Evolutionary conservation across 1,140 invertebrate species (phyloP), one percentile per base, ranked within the genome.

Genomic region (Tetramorium parvispinum): DNA sequence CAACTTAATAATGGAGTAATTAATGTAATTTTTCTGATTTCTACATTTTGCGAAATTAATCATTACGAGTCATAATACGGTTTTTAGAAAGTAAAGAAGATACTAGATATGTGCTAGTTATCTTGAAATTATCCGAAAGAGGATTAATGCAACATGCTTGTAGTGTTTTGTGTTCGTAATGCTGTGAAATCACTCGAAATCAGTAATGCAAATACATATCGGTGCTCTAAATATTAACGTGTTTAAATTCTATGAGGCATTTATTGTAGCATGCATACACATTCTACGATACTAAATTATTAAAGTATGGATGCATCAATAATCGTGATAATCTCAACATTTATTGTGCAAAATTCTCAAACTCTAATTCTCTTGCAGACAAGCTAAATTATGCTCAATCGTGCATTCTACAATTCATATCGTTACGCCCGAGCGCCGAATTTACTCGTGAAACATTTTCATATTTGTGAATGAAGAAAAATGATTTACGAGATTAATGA

Each of bases 81-180:
- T 51, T 53, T 68, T 53, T 40, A 3, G 7, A 71, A 46, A 57
- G 27, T 83, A 59, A 32, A 66, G 70, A 51, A 24, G 6, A 83
- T 43, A 10, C 1, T 11, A 53, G 59, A 59, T 73, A 37, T 83
- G 43, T 73, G 43, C 68, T 59, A 73, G 27, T 82, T 82, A 82
- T 55, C 27, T 82, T 37, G 37, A 75, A 73, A 81, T 40, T 65
- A 68, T 37, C 32, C 49, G 46, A 68, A 32, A 46, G 55, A 83
- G 68, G 68, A 46, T 81, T 40, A 70, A 59, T 59, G 51, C 43
- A 49, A 59, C 79, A 83, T 83, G 79, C 79, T 83, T n/a, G 24
- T 43, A n/a, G 24, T 61, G 40, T 71, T 71, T 70, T 0, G 46
- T 81, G 77, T 83, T 75, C 13, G 4, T 40, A 53, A 79, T 79